phyloP scores from a whole-genome alignment of 2,113 vertebrate genomes.

The Pseudolaguvia tuberculata region DNA sequence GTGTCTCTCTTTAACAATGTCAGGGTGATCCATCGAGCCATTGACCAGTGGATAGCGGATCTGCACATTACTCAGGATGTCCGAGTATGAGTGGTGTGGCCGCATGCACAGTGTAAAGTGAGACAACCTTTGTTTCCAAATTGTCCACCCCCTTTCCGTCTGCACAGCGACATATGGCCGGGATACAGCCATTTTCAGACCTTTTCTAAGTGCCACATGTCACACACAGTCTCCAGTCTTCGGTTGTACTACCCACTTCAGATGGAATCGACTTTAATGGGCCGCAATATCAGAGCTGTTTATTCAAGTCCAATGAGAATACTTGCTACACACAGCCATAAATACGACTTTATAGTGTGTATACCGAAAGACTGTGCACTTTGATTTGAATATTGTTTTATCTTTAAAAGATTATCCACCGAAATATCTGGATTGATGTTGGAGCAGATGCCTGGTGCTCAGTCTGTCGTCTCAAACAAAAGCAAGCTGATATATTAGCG shows the following conservation, averaged over 20 bases:
- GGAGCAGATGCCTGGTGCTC: background rate
- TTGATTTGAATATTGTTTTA: too few species aligned
- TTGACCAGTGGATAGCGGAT: constrained; percentile 19
- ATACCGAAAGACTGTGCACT: too few species aligned
- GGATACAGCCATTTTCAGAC: constrained; percentile 50
- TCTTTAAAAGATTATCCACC: too few species aligned
- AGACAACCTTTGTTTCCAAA: constrained; percentile 44
- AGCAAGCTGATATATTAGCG: background rate
- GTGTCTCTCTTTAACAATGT: background rate
- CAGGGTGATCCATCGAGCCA: background rate
- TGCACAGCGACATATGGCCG: constrained; percentile 57
- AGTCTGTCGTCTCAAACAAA: background rate
- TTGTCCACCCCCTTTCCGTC: constrained; percentile 46
- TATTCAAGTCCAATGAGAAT: background rate
- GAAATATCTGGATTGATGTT: too few species aligned
- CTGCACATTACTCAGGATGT: constrained; percentile 10
- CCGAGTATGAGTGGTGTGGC: background rate
- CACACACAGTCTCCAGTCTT: background rate
- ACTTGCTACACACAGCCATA: background rate
- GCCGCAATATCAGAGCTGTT: background rate
- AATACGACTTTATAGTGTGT: background rate
- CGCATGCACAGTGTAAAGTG: background rate
- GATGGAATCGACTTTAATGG: constrained; percentile 5
- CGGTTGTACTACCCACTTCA: background rate
- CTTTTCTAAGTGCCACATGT: constrained; percentile 39